phyloP scores from a whole-genome alignment of 92 coral and sea anemone species.

The Isaurus tuberculatus region DNA sequence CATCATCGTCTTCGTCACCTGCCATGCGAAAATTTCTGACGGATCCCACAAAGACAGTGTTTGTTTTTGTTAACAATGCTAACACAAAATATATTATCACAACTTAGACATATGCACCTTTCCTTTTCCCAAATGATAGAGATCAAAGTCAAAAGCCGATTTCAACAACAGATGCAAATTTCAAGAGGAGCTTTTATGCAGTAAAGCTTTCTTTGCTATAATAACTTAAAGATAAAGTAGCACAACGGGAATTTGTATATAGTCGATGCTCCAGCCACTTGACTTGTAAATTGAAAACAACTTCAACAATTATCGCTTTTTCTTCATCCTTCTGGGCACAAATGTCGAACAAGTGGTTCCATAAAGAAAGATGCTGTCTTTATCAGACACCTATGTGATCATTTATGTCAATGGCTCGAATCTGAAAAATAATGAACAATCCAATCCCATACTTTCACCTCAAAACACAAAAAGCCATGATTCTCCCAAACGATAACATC shows the following conservation, averaged over 20 bases:
- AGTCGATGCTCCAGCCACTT: background rate
- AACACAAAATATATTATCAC: background rate
- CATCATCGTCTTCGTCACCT: conserved; percentile 71
- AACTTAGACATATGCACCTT: background rate
- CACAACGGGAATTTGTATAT: background rate
- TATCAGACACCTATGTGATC: background rate
- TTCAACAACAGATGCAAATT: background rate
- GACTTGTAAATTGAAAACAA: background rate
- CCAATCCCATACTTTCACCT: background rate
- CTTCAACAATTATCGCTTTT: background rate
- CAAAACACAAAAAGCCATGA: background rate
- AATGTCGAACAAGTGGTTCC: background rate
- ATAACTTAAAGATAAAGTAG: no score
- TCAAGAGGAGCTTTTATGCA: no score
- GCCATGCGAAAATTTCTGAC: conserved; percentile 39
- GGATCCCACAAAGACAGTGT: background rate
- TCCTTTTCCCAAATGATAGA: background rate
- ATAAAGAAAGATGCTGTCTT: background rate
- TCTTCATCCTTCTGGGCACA: conserved; percentile 10
- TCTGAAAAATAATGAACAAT: background rate
- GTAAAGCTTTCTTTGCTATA: no score
- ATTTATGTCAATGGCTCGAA: background rate
- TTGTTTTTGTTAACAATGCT: background rate
- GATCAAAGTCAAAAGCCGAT: background rate
- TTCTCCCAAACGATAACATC: conserved; percentile 7